A percentile compares a stretch with the other conserved stretches of the same genome.
Conservation (phyloP, 2,797 vertebrate species). For the Catamblyrhynchus diadema region DNA sequence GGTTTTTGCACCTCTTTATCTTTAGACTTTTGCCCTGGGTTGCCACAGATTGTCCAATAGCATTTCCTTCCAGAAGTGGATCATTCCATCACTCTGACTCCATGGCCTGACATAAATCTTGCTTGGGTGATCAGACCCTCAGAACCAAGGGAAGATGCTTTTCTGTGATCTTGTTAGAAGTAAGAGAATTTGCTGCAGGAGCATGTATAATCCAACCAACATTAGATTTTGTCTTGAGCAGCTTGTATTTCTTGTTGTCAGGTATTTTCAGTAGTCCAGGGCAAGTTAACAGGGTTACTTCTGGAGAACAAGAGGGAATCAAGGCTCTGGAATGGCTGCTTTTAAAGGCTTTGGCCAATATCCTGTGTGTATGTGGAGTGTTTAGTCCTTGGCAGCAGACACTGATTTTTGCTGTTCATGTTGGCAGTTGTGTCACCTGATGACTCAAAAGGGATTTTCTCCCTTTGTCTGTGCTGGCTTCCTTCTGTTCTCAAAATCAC, state of each 20-base stretch:
- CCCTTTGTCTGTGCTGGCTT: neutral
- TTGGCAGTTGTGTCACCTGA: neutral
- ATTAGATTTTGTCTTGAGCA: neutral
- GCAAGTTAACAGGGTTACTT: neutral
- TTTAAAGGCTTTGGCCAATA: neutral
- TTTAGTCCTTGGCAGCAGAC: neutral
- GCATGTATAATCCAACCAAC: neutral
- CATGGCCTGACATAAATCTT: neutral
- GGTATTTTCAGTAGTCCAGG: neutral
- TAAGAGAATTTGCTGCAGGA: neutral
- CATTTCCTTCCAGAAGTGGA: neutral
- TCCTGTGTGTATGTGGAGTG: neutral
- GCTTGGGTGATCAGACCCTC: neutral
- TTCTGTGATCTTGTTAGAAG: neutral
- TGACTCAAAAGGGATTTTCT: neutral
- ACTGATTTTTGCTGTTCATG: neutral
- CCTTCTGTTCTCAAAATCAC: neutral
- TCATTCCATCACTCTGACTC: neutral
- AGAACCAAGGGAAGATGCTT: neutral
- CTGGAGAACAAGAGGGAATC: neutral
- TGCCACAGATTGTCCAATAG: neutral
- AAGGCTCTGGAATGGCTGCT: neutral
- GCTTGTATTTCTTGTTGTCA: neutral
- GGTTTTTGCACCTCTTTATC: neutral
- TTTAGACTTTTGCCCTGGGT: neutral